Evolutionary conservation across 2,797 vertebrate genomes (phyloP).

Genomic region (Coendou prehensilis): DNA sequence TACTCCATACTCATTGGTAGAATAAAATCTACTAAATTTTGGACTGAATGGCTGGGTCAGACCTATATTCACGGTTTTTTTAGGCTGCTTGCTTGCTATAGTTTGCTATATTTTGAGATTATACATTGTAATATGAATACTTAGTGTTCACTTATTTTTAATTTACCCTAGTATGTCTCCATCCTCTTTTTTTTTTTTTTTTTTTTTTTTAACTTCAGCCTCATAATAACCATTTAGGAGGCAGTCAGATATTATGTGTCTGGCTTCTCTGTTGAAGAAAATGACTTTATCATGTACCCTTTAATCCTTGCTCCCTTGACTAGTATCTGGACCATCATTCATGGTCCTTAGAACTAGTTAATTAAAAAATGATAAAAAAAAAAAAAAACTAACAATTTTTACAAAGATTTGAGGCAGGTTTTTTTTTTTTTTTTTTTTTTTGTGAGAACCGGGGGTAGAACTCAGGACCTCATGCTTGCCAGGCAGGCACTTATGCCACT

Average conservation of each 20-base stretch:
- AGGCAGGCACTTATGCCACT: too few relatives aligned
- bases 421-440: neutral
- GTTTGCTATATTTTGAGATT: slow-evolving; percentile 8
- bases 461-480: too few relatives aligned
- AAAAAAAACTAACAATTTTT: neutral
- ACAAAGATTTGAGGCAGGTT: neutral
- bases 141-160: neutral
- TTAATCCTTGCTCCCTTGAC: neutral
- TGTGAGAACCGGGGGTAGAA: too few relatives aligned
- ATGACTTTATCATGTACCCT: neutral
- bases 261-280: neutral
- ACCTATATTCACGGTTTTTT: slow-evolving; percentile 15
- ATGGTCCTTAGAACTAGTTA: neutral
- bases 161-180: neutral
- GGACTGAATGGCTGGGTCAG: neutral
- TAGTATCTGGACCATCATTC: neutral
- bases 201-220: neutral
- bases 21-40: slow-evolving; percentile 26
- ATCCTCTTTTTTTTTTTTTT: neutral
- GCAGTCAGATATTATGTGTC: neutral
- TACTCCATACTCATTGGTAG: neutral
- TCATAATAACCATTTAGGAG: neutral
- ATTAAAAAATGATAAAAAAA: neutral
- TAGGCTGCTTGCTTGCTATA: slow-evolving; percentile 10
- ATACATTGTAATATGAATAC: neutral